These are phyloP conservation scores for Staurois parvus DNA, from an alignment of 2,797 vertebrate species.

Conservation along the genomic window DNA sequence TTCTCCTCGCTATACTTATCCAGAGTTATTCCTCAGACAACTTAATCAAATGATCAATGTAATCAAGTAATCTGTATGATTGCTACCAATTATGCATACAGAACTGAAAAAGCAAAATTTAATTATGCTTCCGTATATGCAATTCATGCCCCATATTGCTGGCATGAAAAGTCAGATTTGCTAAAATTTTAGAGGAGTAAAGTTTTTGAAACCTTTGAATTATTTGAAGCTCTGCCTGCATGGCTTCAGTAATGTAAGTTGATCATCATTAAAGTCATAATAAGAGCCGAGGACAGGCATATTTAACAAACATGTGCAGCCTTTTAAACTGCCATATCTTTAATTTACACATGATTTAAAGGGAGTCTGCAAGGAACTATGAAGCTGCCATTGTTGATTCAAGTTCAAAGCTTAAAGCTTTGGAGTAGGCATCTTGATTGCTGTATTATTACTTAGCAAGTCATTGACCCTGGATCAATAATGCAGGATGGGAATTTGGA, in stretches of 20 bases:
- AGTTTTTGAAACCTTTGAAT: not conserved
- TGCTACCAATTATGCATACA: conserved; percentile 10
- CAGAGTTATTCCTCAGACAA: conserved; percentile 1
- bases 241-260: not conserved
- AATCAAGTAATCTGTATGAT: conserved; percentile 40
- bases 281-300: not conserved
- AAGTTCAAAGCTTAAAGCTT: too few species aligned
- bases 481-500: too few species aligned
- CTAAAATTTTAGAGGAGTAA: not conserved
- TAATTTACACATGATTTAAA: too few species aligned
- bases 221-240: not conserved
- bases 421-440: too few species aligned
- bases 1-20: not conserved
- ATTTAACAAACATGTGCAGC: not conserved
- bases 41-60: conserved; percentile 28
- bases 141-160: not conserved
- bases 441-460: too few species aligned
- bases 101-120: conserved; percentile 29
- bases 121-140: conserved; percentile 19
- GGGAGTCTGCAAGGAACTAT: too few species aligned
- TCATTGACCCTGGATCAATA: too few species aligned
- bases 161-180: conserved; percentile 19
- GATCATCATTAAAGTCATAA: not conserved
- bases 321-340: not conserved
- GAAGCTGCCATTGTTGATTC: too few species aligned